Base-by-base conservation (phyloP, 1,140 invertebrate genomes). In the Drosophila pandora region DNA sequence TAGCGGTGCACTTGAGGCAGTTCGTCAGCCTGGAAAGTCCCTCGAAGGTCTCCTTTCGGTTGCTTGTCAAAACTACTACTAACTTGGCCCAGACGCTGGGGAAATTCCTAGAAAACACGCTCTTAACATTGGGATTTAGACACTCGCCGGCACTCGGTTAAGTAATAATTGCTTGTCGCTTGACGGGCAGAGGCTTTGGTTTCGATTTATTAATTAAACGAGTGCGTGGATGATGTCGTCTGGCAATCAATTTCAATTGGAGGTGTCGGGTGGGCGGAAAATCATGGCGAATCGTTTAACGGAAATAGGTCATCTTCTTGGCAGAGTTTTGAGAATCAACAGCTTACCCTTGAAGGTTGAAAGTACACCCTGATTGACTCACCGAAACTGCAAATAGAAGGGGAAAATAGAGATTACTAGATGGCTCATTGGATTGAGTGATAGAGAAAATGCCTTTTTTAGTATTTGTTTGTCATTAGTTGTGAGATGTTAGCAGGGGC, bases 231-330 rank as follows among this genome's bases (percentile, higher is more conserved):
- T 64, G 58, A 52, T 81, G 65, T 75, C 50, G 69, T 67, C 48
- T 57, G 37, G 55, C 76, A 76, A 87, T 87, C 82, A 87, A 88
- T 88, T 79, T 82, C 75, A 87, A 87, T 87, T 87, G 62, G 78
- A 79, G 82, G 79, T 87, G 82, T 88, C 82, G 58, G 30, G 59
- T 53, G 25, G 17, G 25, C 2, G 28, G 17, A 6, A 45, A 58
- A 58, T 58, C 56, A 47, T 23, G 56, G 56, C 13, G 10, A n/a
- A n/a, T 48, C n/a, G 30, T 23, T 65, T 23, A 60, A 28, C 13
- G 5, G 30, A 58, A 48, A 28, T 48, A 17, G 43, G 0, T n/a
- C 5, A 22, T 30, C 13, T 6, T 12, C 10, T 12, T 13, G 2
- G 4, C 45, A 43, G 12, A 13, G 6, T n/a, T 22, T 41, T 30